Conservation (phyloP, 2,888 invertebrate species). For the Thelaira solivaga region DNA sequence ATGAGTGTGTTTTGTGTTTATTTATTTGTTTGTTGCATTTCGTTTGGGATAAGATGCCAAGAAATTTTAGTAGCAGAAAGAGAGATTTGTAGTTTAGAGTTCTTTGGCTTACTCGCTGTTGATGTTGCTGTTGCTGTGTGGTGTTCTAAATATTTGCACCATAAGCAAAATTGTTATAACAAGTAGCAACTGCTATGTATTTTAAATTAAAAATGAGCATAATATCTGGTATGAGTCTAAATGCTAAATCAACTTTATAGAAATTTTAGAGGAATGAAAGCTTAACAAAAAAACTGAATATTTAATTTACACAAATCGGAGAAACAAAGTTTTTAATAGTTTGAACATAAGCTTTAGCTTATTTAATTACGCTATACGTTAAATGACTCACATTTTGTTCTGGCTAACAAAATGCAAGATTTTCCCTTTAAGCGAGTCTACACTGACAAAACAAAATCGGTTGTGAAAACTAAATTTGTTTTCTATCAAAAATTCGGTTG, state of each 20-base stretch:
- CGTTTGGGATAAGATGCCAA: neutral
- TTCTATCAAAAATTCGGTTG: too few relatives aligned
- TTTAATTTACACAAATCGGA: too few relatives aligned
- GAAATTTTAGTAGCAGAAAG: conserved; percentile 7
- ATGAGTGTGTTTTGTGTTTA: conserved; percentile 1
- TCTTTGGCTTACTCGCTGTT: conserved; percentile 14
- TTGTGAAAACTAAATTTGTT: too few relatives aligned
- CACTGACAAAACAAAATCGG: too few relatives aligned
- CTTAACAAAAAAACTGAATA: too few relatives aligned
- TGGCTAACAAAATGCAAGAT: too few relatives aligned
- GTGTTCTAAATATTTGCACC: conserved; percentile 28
- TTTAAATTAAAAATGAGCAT: conserved; percentile 57
- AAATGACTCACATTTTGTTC: too few relatives aligned
- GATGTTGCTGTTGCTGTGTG: conserved; percentile 7
- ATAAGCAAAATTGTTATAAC: conserved; percentile 50
- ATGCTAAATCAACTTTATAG: conserved; percentile 24
- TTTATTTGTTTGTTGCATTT: conserved; percentile 6
- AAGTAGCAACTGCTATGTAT: conserved; percentile 52
- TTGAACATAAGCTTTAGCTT: too few relatives aligned
- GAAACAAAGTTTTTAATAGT: too few relatives aligned
- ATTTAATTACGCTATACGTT: too few relatives aligned
- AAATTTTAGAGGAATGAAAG: conserved; percentile 8
- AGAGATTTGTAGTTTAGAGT: conserved; percentile 17
- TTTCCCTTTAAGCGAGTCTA: too few relatives aligned
- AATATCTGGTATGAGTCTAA: conserved; percentile 41